Percentiles rank a stretch among this genome's conserved stretches.
These are phyloP conservation scores for Esox masquinongy DNA, from an alignment of 2,797 vertebrate genomes.

Conservation along the genomic window DNA sequence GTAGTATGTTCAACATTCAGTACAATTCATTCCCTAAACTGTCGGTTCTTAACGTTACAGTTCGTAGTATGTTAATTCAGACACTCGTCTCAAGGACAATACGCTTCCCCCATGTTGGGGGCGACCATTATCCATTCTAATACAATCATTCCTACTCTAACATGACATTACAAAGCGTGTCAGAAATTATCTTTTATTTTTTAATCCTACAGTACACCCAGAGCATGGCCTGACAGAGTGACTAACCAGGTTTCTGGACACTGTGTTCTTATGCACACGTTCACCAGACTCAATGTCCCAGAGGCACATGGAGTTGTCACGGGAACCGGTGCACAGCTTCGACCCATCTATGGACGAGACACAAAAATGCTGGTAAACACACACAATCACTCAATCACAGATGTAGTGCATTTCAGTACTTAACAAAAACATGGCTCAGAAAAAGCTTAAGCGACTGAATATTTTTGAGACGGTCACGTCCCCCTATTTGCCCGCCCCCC, in stretches of 20 bases:
- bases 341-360: constrained; percentile 74
- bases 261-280: constrained; percentile 80
- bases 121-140: too few species aligned
- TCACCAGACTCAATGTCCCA: constrained; percentile 90
- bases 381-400: background rate
- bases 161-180: too few species aligned
- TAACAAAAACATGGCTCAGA: too few species aligned
- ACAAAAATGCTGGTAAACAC: background rate
- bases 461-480: too few species aligned
- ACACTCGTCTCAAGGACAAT: background rate
- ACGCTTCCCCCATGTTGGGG: too few species aligned
- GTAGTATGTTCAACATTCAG: background rate
- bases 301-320: constrained; percentile 91
- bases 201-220: background rate
- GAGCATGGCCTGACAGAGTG: background rate
- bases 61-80: background rate
- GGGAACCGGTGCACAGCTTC: constrained; percentile 88
- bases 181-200: background rate
- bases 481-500: too few species aligned
- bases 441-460: too few species aligned
- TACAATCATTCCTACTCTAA: too few species aligned
- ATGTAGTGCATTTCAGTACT: too few species aligned
- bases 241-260: constrained; percentile 91
- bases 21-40: background rate
- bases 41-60: background rate